Evolutionary conservation across 2,797 vertebrate genomes (phyloP), one percentile per base, ranked within the genome.

Genomic region (Anniella stebbinsi): DNA sequence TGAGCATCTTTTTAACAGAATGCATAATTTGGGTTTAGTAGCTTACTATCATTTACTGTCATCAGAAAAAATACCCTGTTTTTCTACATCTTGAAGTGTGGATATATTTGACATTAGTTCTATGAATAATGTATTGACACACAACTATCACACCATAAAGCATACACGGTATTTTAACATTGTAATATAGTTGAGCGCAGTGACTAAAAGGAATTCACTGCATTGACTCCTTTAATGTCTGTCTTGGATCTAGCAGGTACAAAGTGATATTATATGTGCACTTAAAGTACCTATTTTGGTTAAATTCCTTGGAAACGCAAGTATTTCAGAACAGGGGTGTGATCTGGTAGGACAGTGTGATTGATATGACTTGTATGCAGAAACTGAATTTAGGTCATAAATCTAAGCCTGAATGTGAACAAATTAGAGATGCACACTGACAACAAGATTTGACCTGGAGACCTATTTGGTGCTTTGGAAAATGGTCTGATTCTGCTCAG

Each of bases 311-410:
- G 92, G 91, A 91, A 95, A 90, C 80, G 85, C 95, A 94, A 87
- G 86, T 67, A 15, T 94, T 97, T 96, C 91, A 86, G 94, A 93
- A 93, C 0, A 36, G 1, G 88, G 81, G 86, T 92, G 90, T 94
- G 93, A 92, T 91, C 93, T 91, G 72, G 69, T 87, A 89, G 48
- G 48, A 90, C 85, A 91, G 92, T 93, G 81, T 94, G 94, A 95
- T 93, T 95, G 96, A 93, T 93, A 87, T 45, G 90, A 90, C 96
- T 93, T 95, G 91, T 95, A 96, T 93, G 94, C 90, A 88, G 92
- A 95, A 94, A 86, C 70, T 91, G 92, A 94, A 95, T 96, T 94
- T 96, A 96, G 95, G 90, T 60, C 87, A 88, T 80, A 72, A 88
- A 95, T 77, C 80, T 86, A 95, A 94, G 86, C 89, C 92, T 89